A percentile compares a stretch with the other conserved stretches of the same genome.
These are phyloP conservation scores for Periplaneta americana DNA, from an alignment of 1,140 invertebrate genomes.

Conservation along the genomic window DNA sequence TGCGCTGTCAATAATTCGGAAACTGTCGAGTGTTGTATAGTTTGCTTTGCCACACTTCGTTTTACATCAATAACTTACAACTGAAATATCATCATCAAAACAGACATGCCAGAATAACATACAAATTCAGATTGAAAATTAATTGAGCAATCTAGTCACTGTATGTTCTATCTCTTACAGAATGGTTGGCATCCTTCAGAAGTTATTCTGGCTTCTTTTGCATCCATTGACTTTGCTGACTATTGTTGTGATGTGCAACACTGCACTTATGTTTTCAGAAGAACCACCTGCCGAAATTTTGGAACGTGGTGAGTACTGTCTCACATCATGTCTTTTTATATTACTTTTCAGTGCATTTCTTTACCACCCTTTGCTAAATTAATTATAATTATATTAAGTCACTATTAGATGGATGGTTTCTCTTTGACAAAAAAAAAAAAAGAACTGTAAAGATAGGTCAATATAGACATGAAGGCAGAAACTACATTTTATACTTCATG, in stretches of 20 bases:
- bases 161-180: conserved; percentile 36
- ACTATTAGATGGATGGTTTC: too few relatives aligned
- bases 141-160: too few relatives aligned
- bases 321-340: too few relatives aligned
- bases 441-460: too few relatives aligned
- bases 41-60: background rate
- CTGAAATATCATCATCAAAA: background rate
- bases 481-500: too few relatives aligned
- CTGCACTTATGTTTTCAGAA: conserved; percentile 53
- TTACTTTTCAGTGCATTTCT: too few relatives aligned
- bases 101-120: background rate
- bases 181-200: conserved; percentile 35
- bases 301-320: conserved; percentile 39
- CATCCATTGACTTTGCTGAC: conserved; percentile 64
- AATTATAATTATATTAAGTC: too few relatives aligned
- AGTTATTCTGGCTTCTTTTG: conserved; percentile 52
- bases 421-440: too few relatives aligned
- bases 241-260: conserved; percentile 52
- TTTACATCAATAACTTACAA: background rate
- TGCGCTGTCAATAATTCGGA: background rate
- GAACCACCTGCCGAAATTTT: conserved; percentile 41
- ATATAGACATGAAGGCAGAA: too few relatives aligned
- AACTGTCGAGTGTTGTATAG: background rate
- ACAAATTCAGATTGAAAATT: background rate
- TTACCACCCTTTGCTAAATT: too few relatives aligned